Conservation (phyloP, 1,140 invertebrate species). For the Triops longicaudatus region DNA sequence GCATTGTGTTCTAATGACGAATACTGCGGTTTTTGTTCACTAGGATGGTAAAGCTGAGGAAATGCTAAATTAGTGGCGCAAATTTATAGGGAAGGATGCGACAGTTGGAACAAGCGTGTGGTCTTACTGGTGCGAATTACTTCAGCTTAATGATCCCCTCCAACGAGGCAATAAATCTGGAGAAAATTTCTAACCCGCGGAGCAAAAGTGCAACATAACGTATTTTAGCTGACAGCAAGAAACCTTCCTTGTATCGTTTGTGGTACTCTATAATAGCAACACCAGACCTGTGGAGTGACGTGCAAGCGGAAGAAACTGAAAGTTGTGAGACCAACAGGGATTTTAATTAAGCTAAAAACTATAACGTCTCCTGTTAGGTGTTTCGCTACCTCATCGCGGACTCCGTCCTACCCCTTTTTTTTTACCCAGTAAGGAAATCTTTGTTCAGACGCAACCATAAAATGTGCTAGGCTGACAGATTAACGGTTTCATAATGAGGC, state of each 20-base stretch:
- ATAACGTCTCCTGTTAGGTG: background rate
- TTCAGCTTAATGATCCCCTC: slow-evolving; percentile 7
- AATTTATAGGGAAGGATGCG: slow-evolving; percentile 11
- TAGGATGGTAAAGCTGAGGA: background rate
- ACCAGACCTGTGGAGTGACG: background rate
- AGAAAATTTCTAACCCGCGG: slow-evolving; percentile 7
- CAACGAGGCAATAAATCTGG: background rate
- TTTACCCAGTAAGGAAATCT: background rate
- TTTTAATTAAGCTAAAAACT: slow-evolving; percentile 13
- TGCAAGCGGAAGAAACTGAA: background rate
- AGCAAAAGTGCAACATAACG: background rate
- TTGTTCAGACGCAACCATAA: slow-evolving; percentile 15
- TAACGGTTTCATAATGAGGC: slow-evolving; percentile 7
- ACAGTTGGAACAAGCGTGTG: slow-evolving; percentile 11
- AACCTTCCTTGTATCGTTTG: background rate
- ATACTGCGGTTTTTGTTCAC: background rate
- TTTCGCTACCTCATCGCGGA: background rate
- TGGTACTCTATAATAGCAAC: background rate
- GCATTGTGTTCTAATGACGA: slow-evolving; percentile 8
- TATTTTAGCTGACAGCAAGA: background rate
- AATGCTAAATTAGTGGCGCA: background rate
- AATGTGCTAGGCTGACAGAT: slow-evolving; percentile 6
- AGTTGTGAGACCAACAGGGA: background rate
- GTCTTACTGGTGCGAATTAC: background rate
- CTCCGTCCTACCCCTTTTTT: background rate